A percentile compares a stretch with the other conserved stretches of the same genome.
Evolutionary conservation across 2,113 vertebrate genomes (phyloP).

Genomic region (Melospiza georgiana): DNA sequence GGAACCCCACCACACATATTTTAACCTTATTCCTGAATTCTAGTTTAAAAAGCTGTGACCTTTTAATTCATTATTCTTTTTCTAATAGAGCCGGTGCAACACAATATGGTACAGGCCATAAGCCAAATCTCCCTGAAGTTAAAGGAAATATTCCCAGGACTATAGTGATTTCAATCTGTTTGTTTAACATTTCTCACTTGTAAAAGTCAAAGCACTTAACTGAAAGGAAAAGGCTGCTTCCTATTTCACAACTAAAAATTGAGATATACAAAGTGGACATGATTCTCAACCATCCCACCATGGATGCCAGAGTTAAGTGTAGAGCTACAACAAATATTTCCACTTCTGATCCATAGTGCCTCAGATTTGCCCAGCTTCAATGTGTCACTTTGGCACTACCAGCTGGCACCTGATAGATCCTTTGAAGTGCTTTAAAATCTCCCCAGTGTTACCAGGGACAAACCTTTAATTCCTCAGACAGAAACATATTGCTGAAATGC

Average conservation of each 20-base stretch:
- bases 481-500: background rate
- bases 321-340: background rate
- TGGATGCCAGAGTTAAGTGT: background rate
- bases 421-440: background rate
- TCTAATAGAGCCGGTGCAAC: background rate
- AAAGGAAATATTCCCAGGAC: slow-evolving; percentile 26
- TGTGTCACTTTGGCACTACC: fast-evolving
- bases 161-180: slow-evolving; percentile 28
- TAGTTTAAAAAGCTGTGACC: background rate
- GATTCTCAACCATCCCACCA: background rate
- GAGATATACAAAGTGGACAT: background rate
- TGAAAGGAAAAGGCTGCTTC: slow-evolving; percentile 5
- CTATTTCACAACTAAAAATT: background rate
- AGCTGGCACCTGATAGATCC: background rate
- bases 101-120: background rate
- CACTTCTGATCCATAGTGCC: background rate
- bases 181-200: slow-evolving; percentile 36
- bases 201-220: slow-evolving; percentile 30
- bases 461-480: background rate
- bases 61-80: slow-evolving; percentile 20
- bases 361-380: background rate
- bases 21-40: background rate
- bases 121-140: slow-evolving; percentile 29
- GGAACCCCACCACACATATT: background rate
- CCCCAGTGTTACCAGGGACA: background rate